phyloP scores from a whole-genome alignment of 2,888 invertebrate species.

The Tetranychus truncatus region DNA sequence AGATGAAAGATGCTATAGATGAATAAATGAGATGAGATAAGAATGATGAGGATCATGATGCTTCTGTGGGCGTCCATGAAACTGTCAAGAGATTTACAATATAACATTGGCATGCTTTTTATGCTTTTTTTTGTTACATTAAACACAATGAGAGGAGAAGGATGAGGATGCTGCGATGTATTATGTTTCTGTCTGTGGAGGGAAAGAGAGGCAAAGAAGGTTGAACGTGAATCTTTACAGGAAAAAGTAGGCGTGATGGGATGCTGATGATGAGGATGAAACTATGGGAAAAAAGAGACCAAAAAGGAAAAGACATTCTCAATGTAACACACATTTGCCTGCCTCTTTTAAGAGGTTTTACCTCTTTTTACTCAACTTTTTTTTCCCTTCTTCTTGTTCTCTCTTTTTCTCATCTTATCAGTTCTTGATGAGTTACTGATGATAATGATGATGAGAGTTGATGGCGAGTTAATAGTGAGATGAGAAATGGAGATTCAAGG shows the following conservation, averaged over 20 bases:
- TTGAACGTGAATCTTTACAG: background rate
- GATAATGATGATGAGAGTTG: background rate
- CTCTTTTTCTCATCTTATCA: background rate
- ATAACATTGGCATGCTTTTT: background rate
- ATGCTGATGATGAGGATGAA: background rate
- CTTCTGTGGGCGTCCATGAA: background rate
- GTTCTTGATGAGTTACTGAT: background rate
- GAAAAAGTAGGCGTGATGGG: conserved; percentile 2
- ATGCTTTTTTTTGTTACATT: background rate
- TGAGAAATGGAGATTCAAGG: background rate
- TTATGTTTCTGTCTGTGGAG: background rate
- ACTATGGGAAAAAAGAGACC: background rate
- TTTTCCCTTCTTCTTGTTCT: no score
- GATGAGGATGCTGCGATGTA: background rate
- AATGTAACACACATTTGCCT: background rate
- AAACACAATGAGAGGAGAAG: background rate
- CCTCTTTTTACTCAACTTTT: background rate
- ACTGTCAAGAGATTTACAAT: background rate
- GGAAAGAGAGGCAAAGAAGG: background rate
- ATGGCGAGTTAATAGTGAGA: background rate
- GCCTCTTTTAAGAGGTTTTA: background rate
- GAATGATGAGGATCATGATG: background rate
- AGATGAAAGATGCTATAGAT: background rate
- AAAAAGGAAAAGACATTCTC: background rate
- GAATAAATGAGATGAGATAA: background rate